Conservation (phyloP, 2,113 vertebrate genomes). For the Onychostoma macrolepis region DNA sequence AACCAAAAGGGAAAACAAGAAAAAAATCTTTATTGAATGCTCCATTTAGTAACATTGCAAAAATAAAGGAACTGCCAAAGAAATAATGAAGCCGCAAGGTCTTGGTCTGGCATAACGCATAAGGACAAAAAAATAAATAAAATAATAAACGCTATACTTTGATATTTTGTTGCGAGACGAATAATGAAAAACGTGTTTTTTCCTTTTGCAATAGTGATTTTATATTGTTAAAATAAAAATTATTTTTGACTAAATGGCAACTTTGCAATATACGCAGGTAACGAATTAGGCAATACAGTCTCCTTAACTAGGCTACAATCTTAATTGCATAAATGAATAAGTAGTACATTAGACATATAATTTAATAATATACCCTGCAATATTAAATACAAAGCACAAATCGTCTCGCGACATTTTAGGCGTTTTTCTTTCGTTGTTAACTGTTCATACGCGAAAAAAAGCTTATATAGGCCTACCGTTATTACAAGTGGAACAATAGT, state of each 20-base stretch:
- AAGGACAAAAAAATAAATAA: background rate
- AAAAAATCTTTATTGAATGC: background rate
- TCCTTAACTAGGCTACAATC: background rate
- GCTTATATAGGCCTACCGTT: background rate
- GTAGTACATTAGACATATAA: background rate
- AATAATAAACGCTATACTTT: background rate
- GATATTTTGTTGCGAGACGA: background rate
- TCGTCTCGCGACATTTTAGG: background rate
- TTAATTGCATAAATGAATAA: background rate
- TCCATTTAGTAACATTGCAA: background rate
- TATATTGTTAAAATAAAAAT: background rate
- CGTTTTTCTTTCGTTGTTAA: background rate
- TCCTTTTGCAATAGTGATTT: background rate
- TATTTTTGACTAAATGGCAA: background rate
- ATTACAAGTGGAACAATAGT: background rate
- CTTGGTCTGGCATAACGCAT: background rate
- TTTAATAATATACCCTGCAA: background rate
- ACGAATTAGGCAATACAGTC: background rate
- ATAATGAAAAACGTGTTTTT: background rate
- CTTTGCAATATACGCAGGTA: background rate
- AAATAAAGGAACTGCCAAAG: background rate
- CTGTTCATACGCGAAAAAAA: background rate
- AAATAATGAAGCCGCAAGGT: background rate
- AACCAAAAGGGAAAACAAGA: background rate
- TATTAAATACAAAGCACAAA: background rate